Evolutionary conservation across 2,888 invertebrate species (phyloP).

Genomic region (Boloria selene): DNA sequence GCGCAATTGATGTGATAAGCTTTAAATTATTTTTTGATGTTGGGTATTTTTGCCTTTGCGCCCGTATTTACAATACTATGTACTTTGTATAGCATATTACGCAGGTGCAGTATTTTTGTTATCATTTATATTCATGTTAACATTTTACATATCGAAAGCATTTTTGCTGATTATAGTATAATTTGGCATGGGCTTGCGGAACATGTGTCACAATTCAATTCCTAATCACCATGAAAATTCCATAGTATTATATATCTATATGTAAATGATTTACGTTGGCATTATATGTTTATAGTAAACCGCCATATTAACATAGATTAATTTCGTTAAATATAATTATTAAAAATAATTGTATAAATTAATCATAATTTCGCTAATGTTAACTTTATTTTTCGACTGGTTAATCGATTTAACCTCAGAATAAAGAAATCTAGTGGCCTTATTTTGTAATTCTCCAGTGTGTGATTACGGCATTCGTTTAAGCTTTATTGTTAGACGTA

Average conservation of each 20-base stretch:
- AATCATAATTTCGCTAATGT: constrained; percentile 42
- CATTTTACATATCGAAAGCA: constrained; percentile 23
- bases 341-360: constrained; percentile 45
- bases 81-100: constrained; percentile 46
- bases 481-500: constrained; percentile 76
- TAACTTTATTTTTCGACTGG: constrained; percentile 46
- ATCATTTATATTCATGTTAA: constrained; percentile 63
- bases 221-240: neutral
- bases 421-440: constrained; percentile 67
- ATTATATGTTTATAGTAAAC: constrained; percentile 46
- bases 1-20: constrained; percentile 72
- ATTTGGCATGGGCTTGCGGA: constrained; percentile 25
- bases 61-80: constrained; percentile 56
- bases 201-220: constrained; percentile 17
- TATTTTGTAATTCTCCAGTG: constrained; percentile 74
- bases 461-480: constrained; percentile 72
- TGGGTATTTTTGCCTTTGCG: constrained; percentile 50
- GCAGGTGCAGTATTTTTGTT: constrained; percentile 74
- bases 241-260: constrained; percentile 8
- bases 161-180: constrained; percentile 28
- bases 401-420: constrained; percentile 50
- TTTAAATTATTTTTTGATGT: constrained; percentile 78
- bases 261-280: constrained; percentile 24
- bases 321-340: constrained; percentile 46
- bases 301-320: constrained; percentile 63